Conservation (phyloP, 2,113 vertebrate species). For the Struthio camelus region DNA sequence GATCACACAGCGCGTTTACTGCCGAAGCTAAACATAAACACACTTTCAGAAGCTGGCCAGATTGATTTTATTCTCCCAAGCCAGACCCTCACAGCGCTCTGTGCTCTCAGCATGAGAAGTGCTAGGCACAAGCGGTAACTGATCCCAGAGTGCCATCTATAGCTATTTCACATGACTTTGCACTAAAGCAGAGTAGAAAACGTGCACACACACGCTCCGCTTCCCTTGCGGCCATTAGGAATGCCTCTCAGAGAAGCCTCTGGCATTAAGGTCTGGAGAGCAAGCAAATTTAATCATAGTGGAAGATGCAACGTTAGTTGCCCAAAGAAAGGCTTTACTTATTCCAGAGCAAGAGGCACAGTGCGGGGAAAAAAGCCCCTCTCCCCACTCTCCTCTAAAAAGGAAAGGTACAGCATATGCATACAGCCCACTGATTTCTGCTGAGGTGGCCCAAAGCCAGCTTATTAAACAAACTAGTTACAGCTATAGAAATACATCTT, state of each 20-base stretch:
- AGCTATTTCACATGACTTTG: not conserved
- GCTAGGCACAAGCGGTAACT: not conserved
- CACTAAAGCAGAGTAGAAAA: not conserved
- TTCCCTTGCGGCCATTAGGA: not conserved
- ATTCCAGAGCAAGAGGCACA: not conserved
- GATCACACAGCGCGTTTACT: fast-evolving
- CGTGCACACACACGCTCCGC: fast-evolving
- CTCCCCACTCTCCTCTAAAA: not conserved
- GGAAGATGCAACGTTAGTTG: not conserved
- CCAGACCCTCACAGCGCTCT: not conserved
- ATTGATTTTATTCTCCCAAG: not conserved
- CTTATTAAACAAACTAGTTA: not conserved
- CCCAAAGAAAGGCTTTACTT: not conserved
- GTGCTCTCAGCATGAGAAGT: fast-evolving
- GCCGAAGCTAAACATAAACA: not conserved
- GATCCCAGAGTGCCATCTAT: conserved; percentile 3
- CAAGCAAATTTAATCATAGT: not conserved
- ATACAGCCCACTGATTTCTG: conserved; percentile 53
- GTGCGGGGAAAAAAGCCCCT: not conserved
- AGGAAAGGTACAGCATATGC: conserved; percentile 51
- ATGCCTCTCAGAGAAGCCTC: not conserved
- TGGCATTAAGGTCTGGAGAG: not conserved
- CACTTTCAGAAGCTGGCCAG: not conserved
- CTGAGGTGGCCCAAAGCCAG: conserved; percentile 40
- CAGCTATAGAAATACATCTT: not conserved